Evolutionary conservation across 2,888 invertebrate species (phyloP).

Genomic region (Teleogryllus oceanicus): DNA sequence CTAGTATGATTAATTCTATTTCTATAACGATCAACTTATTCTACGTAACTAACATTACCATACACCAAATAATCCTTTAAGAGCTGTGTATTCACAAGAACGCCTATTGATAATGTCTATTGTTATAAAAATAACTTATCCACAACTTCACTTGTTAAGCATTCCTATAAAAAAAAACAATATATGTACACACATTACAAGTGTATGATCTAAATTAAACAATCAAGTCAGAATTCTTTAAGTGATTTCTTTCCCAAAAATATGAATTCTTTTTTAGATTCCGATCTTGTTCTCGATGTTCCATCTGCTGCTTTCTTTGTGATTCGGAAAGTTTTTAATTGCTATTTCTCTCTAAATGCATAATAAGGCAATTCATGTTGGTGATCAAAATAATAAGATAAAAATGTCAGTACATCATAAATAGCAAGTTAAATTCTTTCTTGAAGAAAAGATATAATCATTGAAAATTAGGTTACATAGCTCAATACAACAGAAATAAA

Average conservation of each 20-base stretch:
- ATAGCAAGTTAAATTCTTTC: not conserved
- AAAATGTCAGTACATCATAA: too few species aligned
- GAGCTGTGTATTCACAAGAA: not conserved
- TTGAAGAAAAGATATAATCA: not conserved
- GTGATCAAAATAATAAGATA: not conserved
- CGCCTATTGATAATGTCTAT: not conserved
- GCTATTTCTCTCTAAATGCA: too few species aligned
- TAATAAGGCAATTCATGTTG: not conserved
- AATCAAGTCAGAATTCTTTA: not conserved
- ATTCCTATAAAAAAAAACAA: not conserved
- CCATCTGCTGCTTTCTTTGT: too few species aligned
- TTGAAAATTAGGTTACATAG: not conserved
- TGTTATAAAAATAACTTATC: too few species aligned
- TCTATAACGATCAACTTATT: not conserved
- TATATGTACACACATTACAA: too few species aligned
- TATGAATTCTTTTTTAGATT: too few species aligned
- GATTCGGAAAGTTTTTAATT: too few species aligned
- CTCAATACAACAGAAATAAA: constrained; percentile 6
- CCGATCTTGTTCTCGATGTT: too few species aligned
- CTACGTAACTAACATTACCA: not conserved
- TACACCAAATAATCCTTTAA: not conserved
- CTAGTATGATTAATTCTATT: not conserved
- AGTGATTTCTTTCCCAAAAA: not conserved
- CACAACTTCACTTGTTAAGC: not conserved
- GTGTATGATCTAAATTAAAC: not conserved